Evolutionary conservation across 2,888 invertebrate species (phyloP), one percentile per base, ranked within the genome.

Genomic region (Drosophila buzzatii): DNA sequence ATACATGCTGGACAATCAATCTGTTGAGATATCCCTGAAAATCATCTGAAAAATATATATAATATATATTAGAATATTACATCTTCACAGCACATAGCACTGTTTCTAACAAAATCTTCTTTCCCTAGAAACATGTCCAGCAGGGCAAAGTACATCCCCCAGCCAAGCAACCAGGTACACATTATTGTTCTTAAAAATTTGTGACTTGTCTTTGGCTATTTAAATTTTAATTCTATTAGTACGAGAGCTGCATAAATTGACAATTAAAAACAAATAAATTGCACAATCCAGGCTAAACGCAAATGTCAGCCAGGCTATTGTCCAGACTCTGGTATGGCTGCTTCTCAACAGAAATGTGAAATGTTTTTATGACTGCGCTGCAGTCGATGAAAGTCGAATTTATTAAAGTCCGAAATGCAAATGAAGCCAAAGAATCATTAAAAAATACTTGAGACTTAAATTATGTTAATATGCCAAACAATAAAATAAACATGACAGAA

Each of bases 241-340:
- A 18, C 14, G 4, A 37, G n/a, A 37, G 27, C 31, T 14, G 67
- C 27, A 66, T 51, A 51, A 69, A 58, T 44, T 49, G 16, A 23
- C 63, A 44, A 68, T 69, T 68, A 51, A 73, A 37, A 27, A 12
- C 23, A 60, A 67, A 75, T 75, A 62, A 59, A 49, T 52, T 44
- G 16, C 10, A 33, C 39, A 35, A 60, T 68, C 23, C 20, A 35
- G 41, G 12, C 47, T 49, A 20, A 37, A n/a, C 57, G 31, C 1
- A 84, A 78, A 86, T 81, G 81, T 84, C 81, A 84, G 63, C 14
- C 35, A 6, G 7, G 10, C 66, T 55, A 87, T 85, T 82, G 61
- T 35, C 79, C 65, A 51, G 58, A 66, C 23, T 20, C 65, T 68
- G 16, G 60, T 44, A 31, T 42, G n/a, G 56, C 41, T 58, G 62